Evolutionary conservation across 2,113 vertebrate species (phyloP).

Genomic region (Pterocles burchelli): DNA sequence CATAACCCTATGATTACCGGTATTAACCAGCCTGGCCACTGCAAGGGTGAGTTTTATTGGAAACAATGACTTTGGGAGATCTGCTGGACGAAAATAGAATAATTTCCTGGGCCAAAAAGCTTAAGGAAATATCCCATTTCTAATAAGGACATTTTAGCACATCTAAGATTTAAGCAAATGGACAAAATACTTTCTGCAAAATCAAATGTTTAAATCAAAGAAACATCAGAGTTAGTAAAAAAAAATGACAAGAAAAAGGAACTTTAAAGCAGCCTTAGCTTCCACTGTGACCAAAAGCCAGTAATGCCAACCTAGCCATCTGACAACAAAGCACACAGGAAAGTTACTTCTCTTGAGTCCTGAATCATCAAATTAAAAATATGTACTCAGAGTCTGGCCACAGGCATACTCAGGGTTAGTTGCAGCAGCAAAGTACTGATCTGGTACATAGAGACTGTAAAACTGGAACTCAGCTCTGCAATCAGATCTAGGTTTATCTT

Average conservation of each 20-base stretch:
- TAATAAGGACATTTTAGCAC: not conserved
- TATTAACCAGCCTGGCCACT: not conserved
- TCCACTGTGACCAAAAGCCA: not conserved
- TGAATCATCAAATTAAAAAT: not conserved
- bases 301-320: not conserved
- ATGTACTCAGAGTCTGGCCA: rapidly evolving
- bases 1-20: not conserved
- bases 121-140: not conserved
- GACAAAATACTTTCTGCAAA: not conserved
- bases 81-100: not conserved
- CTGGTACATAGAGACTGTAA: not conserved
- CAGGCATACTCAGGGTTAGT: not conserved
- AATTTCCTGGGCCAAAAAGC: not conserved
- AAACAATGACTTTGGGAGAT: not conserved
- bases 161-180: not conserved
- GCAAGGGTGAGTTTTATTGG: not conserved
- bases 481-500: not conserved
- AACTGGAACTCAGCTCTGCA: not conserved
- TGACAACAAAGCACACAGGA: not conserved
- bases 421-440: not conserved
- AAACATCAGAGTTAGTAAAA: not conserved
- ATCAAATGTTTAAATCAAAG: not conserved
- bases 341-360: not conserved
- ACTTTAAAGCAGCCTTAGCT: not conserved
- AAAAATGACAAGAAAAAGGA: not conserved